A percentile compares a stretch with the other conserved stretches of the same genome.
phyloP scores from a whole-genome alignment of 2,797 vertebrate species.

The Gastrophryne carolinensis region DNA sequence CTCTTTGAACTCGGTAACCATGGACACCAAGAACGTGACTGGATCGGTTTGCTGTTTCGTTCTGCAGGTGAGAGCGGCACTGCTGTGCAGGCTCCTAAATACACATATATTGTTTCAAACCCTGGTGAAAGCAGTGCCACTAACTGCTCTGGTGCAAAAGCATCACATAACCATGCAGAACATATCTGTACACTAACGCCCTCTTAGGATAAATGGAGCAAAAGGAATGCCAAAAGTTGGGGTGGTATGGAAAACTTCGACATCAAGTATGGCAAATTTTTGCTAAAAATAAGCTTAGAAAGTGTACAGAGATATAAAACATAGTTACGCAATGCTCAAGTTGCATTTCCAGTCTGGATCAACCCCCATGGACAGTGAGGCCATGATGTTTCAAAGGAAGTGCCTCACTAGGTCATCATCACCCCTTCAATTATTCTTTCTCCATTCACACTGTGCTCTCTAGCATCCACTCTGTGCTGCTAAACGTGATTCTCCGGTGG shows the following conservation, averaged over 20 bases:
- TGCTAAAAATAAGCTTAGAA: neutral
- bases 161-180: conserved; percentile 2
- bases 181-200: conserved; percentile 13
- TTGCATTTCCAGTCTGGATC: neutral
- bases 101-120: neutral
- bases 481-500: conserved; percentile 84
- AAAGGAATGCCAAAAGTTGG: neutral
- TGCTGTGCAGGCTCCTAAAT: neutral
- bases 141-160: neutral
- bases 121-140: conserved; percentile 5
- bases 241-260: neutral
- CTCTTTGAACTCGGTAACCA: conserved; percentile 2
- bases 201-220: neutral
- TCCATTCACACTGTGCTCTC: conserved; percentile 90
- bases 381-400: conserved; percentile 10
- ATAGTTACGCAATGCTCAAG: conserved; percentile 20
- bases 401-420: neutral
- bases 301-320: conserved; percentile 30
- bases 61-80: conserved; percentile 6
- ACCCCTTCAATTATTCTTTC: neutral
- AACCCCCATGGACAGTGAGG: neutral
- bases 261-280: neutral
- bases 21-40: neutral
- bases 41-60: neutral
- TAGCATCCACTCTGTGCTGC: conserved; percentile 97